Percentiles rank a stretch among this genome's conserved stretches.
Conservation (phyloP, 2,797 vertebrate species). For the Molothrus ater region DNA sequence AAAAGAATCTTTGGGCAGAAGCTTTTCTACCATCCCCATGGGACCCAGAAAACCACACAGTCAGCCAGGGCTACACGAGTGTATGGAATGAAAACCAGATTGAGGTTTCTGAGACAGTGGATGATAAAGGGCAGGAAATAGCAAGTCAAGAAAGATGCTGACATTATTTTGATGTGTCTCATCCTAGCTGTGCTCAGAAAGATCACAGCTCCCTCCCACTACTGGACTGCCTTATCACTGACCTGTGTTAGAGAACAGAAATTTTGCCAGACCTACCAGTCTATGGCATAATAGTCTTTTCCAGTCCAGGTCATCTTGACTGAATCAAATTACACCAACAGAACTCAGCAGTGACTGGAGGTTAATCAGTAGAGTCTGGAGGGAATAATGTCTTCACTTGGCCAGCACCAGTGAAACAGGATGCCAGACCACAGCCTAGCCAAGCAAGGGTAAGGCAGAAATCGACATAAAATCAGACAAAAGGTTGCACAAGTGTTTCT, state of each 20-base stretch:
- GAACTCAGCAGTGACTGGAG: not conserved
- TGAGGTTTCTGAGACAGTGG: not conserved
- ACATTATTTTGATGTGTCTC: not conserved
- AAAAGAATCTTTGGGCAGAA: not conserved
- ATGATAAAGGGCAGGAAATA: not conserved
- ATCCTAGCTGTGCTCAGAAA: not conserved
- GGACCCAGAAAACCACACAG: not conserved
- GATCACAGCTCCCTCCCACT: not conserved
- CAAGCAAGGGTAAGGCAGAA: not conserved
- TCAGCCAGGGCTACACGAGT: not conserved
- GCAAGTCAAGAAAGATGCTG: not conserved
- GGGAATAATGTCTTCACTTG: not conserved
- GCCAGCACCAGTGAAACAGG: not conserved
- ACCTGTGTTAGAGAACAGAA: not conserved
- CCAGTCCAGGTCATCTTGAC: not conserved
- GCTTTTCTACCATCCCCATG: not conserved
- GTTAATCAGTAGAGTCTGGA: not conserved
- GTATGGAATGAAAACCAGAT: not conserved
- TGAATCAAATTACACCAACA: conserved; percentile 9
- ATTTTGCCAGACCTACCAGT: not conserved
- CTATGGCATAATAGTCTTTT: not conserved
- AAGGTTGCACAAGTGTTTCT: not conserved
- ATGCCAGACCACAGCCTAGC: not conserved
- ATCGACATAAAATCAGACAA: not conserved
- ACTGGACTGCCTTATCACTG: not conserved